Conservation (phyloP, 2,113 vertebrate genomes). For the Nymphicus hollandicus region DNA sequence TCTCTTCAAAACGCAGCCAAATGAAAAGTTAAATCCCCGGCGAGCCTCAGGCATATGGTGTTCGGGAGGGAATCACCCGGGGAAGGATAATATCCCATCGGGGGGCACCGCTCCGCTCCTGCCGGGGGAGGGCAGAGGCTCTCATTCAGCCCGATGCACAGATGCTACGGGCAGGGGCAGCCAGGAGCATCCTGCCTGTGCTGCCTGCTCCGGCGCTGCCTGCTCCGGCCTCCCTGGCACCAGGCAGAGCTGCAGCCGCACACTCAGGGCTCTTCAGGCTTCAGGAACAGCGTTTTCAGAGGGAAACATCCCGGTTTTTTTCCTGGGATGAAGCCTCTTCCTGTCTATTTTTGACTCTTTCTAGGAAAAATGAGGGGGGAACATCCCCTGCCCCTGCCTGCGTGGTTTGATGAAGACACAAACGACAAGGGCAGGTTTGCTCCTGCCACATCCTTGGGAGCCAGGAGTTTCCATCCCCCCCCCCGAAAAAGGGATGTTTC, state of each 20-base stretch:
- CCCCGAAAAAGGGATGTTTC: background rate
- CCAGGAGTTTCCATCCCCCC: background rate
- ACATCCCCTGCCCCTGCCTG: background rate
- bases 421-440: background rate
- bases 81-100: constrained; percentile 18
- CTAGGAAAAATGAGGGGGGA: background rate
- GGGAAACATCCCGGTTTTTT: background rate
- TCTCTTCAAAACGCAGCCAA: background rate
- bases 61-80: constrained; percentile 8
- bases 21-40: constrained; percentile 24
- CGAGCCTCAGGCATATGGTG: constrained; percentile 38
- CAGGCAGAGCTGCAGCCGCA: background rate
- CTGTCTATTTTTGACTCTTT: background rate
- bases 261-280: background rate
- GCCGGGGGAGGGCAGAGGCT: background rate
- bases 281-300: background rate
- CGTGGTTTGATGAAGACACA: fast-evolving
- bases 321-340: background rate
- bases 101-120: background rate
- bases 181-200: background rate
- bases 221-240: background rate
- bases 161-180: background rate
- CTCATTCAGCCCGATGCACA: background rate
- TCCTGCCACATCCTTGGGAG: background rate
- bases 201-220: background rate